A percentile compares a stretch with the other conserved stretches of the same genome.
phyloP scores from a whole-genome alignment of 2,888 invertebrate genomes.

The Ennomos quercinarius region DNA sequence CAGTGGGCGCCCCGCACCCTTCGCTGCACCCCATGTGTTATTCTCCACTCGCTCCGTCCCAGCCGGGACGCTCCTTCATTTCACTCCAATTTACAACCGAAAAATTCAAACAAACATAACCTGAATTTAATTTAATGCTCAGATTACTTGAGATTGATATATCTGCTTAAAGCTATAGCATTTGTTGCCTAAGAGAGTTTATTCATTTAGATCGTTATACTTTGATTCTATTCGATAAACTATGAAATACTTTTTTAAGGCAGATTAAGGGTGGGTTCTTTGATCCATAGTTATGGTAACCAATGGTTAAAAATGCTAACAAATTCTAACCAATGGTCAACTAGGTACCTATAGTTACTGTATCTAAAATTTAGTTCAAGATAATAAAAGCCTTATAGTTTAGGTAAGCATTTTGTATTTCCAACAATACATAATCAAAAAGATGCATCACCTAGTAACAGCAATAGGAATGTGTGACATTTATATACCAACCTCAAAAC shows the following conservation, averaged over 20 bases:
- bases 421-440: too few relatives aligned
- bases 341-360: too few relatives aligned
- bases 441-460: background rate
- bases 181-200: background rate
- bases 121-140: conserved; percentile 68
- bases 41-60: conserved; percentile 73
- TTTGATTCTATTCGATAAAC: too few relatives aligned
- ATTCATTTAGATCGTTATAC: too few relatives aligned
- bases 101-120: conserved; percentile 80
- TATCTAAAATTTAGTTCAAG: too few relatives aligned
- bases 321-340: too few relatives aligned
- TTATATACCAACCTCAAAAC: conserved; percentile 32
- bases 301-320: too few relatives aligned
- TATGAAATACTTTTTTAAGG: background rate
- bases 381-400: too few relatives aligned
- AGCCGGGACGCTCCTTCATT: conserved; percentile 85
- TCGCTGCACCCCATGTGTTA: conserved; percentile 78
- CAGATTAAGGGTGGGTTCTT: too few relatives aligned
- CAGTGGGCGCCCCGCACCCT: conserved; percentile 82
- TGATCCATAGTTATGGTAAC: too few relatives aligned
- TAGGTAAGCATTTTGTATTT: too few relatives aligned
- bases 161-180: background rate
- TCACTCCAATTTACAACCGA: conserved; percentile 84
- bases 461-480: conserved; percentile 31
- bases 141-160: conserved; percentile 46